phyloP scores from a whole-genome alignment of 2,113 vertebrate genomes.

The Myiozetetes cayanensis region DNA sequence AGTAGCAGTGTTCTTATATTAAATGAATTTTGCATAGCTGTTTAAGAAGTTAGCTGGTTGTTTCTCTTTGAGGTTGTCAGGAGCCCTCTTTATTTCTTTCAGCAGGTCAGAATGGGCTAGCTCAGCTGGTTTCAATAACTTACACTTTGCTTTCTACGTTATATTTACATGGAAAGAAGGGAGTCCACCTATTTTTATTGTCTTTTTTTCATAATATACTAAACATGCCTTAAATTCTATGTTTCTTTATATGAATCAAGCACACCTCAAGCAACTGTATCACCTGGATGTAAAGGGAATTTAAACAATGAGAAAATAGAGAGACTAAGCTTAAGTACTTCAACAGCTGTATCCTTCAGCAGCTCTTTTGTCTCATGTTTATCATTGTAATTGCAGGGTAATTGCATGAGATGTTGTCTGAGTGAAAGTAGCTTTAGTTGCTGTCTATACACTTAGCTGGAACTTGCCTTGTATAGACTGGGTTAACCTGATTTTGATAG shows the following conservation, averaged over 20 bases:
- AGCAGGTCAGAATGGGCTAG: background rate
- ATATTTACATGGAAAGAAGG: background rate
- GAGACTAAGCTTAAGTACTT: background rate
- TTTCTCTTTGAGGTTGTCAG: background rate
- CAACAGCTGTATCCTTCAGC: background rate
- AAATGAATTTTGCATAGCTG: background rate
- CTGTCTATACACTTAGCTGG: background rate
- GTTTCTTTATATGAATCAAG: slow-evolving; percentile 32
- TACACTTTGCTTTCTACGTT: background rate
- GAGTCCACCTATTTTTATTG: slow-evolving; percentile 22
- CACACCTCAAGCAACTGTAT: slow-evolving; percentile 44
- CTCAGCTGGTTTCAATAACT: background rate
- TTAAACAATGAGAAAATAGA: background rate
- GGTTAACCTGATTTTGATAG: background rate
- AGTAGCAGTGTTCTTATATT: background rate
- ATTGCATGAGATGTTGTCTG: slow-evolving; percentile 22
- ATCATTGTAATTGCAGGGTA: slow-evolving; percentile 21
- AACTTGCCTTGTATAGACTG: background rate
- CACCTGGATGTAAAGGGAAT: slow-evolving; percentile 51
- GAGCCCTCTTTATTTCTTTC: background rate
- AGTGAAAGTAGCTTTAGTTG: slow-evolving; percentile 20
- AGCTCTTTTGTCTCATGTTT: slow-evolving; percentile 4
- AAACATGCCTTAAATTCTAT: slow-evolving; percentile 66
- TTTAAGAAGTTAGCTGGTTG: background rate
- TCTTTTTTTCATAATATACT: slow-evolving; percentile 20